These are phyloP conservation scores for Carassius carassius DNA, from an alignment of 2,113 vertebrate species.

Conservation along the genomic window DNA sequence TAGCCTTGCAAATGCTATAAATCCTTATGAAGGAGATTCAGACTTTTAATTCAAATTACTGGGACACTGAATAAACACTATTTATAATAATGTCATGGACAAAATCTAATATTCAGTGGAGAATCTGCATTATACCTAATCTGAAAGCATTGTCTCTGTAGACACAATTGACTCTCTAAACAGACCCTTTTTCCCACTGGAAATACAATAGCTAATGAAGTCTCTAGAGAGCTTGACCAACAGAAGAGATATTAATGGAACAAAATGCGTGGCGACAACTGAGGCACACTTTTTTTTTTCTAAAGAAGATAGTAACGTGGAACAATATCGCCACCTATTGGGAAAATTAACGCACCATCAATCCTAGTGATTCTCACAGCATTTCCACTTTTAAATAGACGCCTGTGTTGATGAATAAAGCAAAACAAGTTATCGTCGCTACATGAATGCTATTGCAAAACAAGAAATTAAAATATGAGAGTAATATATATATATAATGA, in stretches of 20 bases:
- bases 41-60: neutral
- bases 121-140: neutral
- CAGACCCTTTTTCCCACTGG: neutral
- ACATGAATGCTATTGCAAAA: neutral
- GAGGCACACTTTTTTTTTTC: neutral
- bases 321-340: conserved; percentile 6
- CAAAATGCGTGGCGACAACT: neutral
- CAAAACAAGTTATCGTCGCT: neutral
- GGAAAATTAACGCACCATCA: neutral
- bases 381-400: too few species aligned
- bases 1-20: conserved; percentile 6
- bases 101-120: neutral
- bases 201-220: neutral
- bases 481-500: too few species aligned
- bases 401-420: neutral
- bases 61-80: conserved; percentile 18
- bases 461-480: too few species aligned
- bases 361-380: too few species aligned
- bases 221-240: neutral
- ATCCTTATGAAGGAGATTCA: conserved; percentile 17
- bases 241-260: neutral
- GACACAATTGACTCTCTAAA: neutral
- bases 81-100: conserved; percentile 12
- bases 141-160: neutral
- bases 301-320: neutral